phyloP scores from a whole-genome alignment of 2,888 invertebrate species.

The Metopia argyrocephala region DNA sequence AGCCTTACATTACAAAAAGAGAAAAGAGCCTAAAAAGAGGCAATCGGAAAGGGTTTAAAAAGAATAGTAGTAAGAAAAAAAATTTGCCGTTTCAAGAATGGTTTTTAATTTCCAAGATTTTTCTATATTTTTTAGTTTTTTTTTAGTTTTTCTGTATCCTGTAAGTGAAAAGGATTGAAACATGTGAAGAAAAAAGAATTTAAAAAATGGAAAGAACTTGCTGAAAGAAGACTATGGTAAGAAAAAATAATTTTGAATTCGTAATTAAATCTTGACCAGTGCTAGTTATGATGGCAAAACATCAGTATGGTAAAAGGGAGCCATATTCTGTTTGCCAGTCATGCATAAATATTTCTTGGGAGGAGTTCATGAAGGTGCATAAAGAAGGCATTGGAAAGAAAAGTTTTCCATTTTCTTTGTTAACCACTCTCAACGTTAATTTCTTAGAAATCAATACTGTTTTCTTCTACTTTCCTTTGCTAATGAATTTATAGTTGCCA shows the following conservation, averaged over 20 bases:
- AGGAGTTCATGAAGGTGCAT: background rate
- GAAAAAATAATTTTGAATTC: slow-evolving; percentile 34
- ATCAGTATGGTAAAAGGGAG: background rate
- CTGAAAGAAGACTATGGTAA: background rate
- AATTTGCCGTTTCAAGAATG: no score
- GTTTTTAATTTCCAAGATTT: no score
- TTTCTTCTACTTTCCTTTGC: background rate
- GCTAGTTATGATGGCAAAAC: slow-evolving; percentile 24
- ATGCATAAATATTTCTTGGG: background rate
- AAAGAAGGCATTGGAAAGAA: slow-evolving; percentile 1
- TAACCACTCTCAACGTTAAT: background rate
- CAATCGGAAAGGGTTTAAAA: no score
- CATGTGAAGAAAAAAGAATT: background rate
- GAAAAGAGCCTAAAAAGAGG: no score
- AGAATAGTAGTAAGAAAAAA: no score
- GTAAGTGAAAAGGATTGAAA: slow-evolving; percentile 27
- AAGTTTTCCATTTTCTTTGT: slow-evolving; percentile 19
- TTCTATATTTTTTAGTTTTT: slow-evolving; percentile 2
- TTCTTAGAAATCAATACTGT: slow-evolving; percentile 61
- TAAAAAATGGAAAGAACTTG: background rate
- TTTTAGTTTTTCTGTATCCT: slow-evolving; percentile 1
- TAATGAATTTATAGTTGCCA: slow-evolving; percentile 44
- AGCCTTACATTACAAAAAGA: no score
- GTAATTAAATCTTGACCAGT: slow-evolving; percentile 65
- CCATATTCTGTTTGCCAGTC: background rate